A percentile compares a stretch with the other conserved stretches of the same genome.
Evolutionary conservation across 1,140 invertebrate species (phyloP).

Genomic region (Wiebesia pumilae): DNA sequence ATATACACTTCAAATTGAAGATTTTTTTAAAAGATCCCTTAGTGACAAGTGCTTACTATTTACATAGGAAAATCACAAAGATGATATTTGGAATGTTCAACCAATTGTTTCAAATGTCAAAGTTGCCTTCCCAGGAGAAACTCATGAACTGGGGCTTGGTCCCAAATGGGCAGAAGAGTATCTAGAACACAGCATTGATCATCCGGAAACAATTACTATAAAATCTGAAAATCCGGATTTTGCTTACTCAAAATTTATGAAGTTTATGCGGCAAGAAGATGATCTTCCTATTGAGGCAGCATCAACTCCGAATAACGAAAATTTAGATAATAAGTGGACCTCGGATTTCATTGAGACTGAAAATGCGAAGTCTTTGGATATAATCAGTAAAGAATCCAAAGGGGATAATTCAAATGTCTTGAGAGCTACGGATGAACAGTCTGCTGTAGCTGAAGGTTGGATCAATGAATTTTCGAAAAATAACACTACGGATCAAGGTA

Average conservation of each 20-base stretch:
- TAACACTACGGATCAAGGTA: constrained; percentile 52
- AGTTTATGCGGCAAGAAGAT: constrained; percentile 87
- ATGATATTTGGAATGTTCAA: constrained; percentile 70
- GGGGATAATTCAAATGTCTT: constrained; percentile 60
- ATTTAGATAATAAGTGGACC: constrained; percentile 75
- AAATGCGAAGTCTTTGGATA: constrained; percentile 62
- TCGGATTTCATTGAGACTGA: constrained; percentile 60
- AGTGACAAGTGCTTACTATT: neutral
- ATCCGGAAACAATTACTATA: constrained; percentile 50
- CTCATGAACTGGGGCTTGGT: constrained; percentile 72
- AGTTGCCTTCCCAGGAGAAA: constrained; percentile 58
- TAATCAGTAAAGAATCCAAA: constrained; percentile 61
- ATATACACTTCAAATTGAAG: neutral
- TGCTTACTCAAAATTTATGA: constrained; percentile 88
- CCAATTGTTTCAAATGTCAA: constrained; percentile 51
- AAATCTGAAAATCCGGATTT: constrained; percentile 81
- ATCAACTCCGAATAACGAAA: constrained; percentile 61
- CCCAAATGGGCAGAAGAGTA: constrained; percentile 80
- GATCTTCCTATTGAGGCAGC: constrained; percentile 75
- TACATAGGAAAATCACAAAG: constrained; percentile 66
- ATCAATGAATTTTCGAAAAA: constrained; percentile 67
- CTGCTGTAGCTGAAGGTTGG: constrained; percentile 64
- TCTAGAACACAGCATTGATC: constrained; percentile 74
- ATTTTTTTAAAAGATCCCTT: neutral
- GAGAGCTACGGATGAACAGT: constrained; percentile 63